Base-by-base conservation (phyloP, 2,888 invertebrate genomes). In the Tortrix viridana region DNA sequence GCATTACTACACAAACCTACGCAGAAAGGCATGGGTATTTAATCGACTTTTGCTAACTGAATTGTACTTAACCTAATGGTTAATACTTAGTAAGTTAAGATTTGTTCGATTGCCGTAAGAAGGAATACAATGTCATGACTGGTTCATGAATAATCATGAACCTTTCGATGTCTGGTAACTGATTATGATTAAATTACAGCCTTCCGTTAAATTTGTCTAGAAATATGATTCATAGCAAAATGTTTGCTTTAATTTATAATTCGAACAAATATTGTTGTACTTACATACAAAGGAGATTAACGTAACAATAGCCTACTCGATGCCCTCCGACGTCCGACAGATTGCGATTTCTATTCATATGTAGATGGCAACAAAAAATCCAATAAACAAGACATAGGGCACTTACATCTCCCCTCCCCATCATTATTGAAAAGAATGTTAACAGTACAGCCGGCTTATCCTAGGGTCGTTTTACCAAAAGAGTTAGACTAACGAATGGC, bases 391-490 rank as follows among this genome's bases (percentile, higher is more conserved):
- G 87, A 87, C 86, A 84, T 77, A 80, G 88, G 82, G 85, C 75
- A 78, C 83, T 84, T 81, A 76, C 77, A 77, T 80, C 84, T 85
- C 88, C 90, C 89, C 87, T 83, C 62, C 76, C 38, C 81, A 80
- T 89, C 89, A 89, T 91, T 91, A 91, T 91, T 90, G 89, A 90
- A 89, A 91, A 88, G 89, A 91, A 91, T 91, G 89, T 90, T 89
- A 91, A 86, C 86, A 86, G 84, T 80, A 84, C 88, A 86, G 80
- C 82, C 81, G 83, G 89, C 86, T 90, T 87, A 91, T 87, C 86
- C 84, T 71, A 80, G 88, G 89, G 84, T 91, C 88, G 86, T 82
- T 86, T 91, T 88, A 89, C 89, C 89, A 89, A 91, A 89, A 91
- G 91, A 92, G 91, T 92, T 90, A 84, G 80, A 80, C 88, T 91